A percentile compares a stretch with the other conserved stretches of the same genome.
Evolutionary conservation across 1,140 invertebrate genomes (phyloP).

Genomic region (Sarcophaga peregrina): DNA sequence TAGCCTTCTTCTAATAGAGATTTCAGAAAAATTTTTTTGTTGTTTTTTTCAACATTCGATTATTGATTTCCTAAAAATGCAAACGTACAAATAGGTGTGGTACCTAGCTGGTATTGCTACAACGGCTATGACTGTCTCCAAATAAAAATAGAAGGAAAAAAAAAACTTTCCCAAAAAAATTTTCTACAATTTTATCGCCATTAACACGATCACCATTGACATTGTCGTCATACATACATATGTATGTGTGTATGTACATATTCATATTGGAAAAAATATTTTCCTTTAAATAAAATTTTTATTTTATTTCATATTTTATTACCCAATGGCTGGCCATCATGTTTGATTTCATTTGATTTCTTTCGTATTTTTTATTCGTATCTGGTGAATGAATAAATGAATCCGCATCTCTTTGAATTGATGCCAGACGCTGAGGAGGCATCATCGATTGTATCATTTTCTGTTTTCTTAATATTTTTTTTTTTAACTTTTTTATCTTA

Average conservation of each 20-base stretch:
- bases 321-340: neutral
- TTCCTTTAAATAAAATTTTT: neutral
- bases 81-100: constrained; percentile 14
- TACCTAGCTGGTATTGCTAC: neutral
- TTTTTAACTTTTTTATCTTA: no score
- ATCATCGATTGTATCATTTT: neutral
- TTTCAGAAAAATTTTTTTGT: neutral
- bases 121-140: neutral
- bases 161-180: neutral
- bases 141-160: neutral
- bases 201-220: neutral
- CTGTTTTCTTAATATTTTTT: neutral
- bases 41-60: neutral
- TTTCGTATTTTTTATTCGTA: neutral
- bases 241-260: no score
- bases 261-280: no score
- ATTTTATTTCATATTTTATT: neutral
- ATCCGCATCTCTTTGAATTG: neutral
- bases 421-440: neutral
- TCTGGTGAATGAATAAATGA: neutral
- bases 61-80: neutral
- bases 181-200: neutral
- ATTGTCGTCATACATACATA: neutral
- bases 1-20: neutral
- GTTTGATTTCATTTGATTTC: neutral